Evolutionary conservation across 1,140 invertebrate species (phyloP).

Genomic region (Holcopasites calliopsidis): DNA sequence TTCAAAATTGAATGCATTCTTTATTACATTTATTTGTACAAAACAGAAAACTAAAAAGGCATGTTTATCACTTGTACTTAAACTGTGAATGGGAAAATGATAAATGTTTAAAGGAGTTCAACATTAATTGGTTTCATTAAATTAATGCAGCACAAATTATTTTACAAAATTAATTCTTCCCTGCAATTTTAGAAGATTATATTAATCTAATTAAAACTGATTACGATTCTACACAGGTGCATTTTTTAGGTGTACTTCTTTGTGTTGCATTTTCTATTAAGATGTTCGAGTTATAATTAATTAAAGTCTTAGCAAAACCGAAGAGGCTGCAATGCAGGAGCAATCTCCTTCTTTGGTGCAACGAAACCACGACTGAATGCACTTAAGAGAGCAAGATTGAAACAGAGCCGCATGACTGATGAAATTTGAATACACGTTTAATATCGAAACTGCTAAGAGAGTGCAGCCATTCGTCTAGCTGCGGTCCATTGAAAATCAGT

Average conservation of each 20-base stretch:
- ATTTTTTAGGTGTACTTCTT: not conserved
- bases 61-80: too few species aligned
- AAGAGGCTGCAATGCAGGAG: too few species aligned
- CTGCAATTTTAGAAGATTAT: not conserved
- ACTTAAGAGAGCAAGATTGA: not conserved
- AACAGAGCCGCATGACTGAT: slow-evolving; percentile 2
- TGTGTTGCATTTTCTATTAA: not conserved
- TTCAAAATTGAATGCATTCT: too few species aligned
- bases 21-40: too few species aligned
- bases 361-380: not conserved
- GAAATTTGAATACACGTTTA: slow-evolving; percentile 49
- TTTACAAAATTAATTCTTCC: too few species aligned
- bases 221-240: not conserved
- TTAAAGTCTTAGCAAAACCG: not conserved
- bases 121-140: too few species aligned
- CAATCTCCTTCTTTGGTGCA: too few species aligned
- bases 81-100: too few species aligned
- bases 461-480: slow-evolving; percentile 34
- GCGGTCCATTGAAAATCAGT: slow-evolving; percentile 53
- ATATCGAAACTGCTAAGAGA: slow-evolving; percentile 26
- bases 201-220: not conserved
- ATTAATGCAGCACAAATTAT: too few species aligned
- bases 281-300: not conserved
- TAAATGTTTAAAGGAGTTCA: too few species aligned
- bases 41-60: too few species aligned